A percentile compares a stretch with the other conserved stretches of the same genome.
phyloP scores from a whole-genome alignment of 2,797 vertebrate species.

The Crocodylus rhombifer region DNA sequence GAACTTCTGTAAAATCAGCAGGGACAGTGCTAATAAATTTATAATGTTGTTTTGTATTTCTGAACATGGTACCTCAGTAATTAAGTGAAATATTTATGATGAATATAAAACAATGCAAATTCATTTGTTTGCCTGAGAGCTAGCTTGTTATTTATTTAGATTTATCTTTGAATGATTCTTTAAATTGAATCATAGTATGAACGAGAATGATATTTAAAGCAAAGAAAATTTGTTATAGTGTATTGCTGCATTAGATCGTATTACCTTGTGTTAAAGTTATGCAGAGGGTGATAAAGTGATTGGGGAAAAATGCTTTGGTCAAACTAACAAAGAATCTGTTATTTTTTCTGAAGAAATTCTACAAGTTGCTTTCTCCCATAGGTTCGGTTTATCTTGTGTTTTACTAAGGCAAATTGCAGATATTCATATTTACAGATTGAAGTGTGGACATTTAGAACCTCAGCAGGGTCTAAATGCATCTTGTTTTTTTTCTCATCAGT shows the following conservation, averaged over 20 bases:
- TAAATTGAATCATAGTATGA: constrained; percentile 76
- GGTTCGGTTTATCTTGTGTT: background rate
- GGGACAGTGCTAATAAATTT: constrained; percentile 86
- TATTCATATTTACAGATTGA: background rate
- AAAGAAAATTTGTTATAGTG: constrained; percentile 38
- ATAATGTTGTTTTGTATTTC: constrained; percentile 87
- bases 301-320: constrained; percentile 29
- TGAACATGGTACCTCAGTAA: constrained; percentile 85
- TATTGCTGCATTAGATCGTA: constrained; percentile 31
- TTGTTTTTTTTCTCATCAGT: constrained; percentile 6
- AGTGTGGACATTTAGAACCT: background rate
- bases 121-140: constrained; percentile 87
- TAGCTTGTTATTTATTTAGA: constrained; percentile 87
- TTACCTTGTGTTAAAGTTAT: constrained; percentile 45
- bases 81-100: constrained; percentile 90
- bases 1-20: constrained; percentile 82
- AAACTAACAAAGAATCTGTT: constrained; percentile 44
- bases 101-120: constrained; percentile 89
- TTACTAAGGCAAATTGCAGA: background rate
- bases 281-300: background rate
- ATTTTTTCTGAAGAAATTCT: background rate
- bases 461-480: background rate
- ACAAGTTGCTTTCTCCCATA: background rate
- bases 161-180: constrained; percentile 81
- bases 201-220: constrained; percentile 71